Conservation (phyloP, 2,888 invertebrate genomes). For the Spilosoma lubricipeda region DNA sequence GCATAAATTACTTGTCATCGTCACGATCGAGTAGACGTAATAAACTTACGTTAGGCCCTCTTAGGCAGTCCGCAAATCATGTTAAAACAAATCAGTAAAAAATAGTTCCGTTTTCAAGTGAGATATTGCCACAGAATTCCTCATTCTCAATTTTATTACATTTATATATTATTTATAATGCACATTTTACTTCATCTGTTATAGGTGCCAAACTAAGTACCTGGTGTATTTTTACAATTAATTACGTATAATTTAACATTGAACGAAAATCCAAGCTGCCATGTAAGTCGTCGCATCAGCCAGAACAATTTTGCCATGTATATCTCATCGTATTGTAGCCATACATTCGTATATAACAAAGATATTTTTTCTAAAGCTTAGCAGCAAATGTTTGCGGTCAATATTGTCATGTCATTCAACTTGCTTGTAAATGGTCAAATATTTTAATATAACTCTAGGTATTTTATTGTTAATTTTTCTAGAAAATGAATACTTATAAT, state of each 20-base stretch:
- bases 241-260: slow-evolving; percentile 23
- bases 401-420: slow-evolving; percentile 32
- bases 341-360: slow-evolving; percentile 53
- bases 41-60: too few relatives aligned
- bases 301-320: slow-evolving; percentile 59
- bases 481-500: slow-evolving; percentile 30
- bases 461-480: slow-evolving; percentile 28
- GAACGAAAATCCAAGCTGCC: slow-evolving; percentile 56
- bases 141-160: too few relatives aligned
- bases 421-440: slow-evolving; percentile 41
- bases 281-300: slow-evolving; percentile 54
- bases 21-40: too few relatives aligned
- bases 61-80: too few relatives aligned
- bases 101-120: neutral
- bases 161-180: too few relatives aligned
- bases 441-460: slow-evolving; percentile 27
- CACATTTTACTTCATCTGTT: slow-evolving; percentile 12
- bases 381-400: slow-evolving; percentile 37
- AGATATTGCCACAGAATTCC: neutral
- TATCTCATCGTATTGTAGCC: slow-evolving; percentile 53
- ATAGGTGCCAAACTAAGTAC: slow-evolving; percentile 43
- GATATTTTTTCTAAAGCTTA: slow-evolving; percentile 44
- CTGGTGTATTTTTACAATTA: slow-evolving; percentile 50
- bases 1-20: neutral
- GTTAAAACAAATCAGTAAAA: too few relatives aligned